A percentile compares a stretch with the other conserved stretches of the same genome.
These are phyloP conservation scores for Chunga burmeisteri DNA, from an alignment of 2,113 vertebrate genomes.

Conservation along the genomic window DNA sequence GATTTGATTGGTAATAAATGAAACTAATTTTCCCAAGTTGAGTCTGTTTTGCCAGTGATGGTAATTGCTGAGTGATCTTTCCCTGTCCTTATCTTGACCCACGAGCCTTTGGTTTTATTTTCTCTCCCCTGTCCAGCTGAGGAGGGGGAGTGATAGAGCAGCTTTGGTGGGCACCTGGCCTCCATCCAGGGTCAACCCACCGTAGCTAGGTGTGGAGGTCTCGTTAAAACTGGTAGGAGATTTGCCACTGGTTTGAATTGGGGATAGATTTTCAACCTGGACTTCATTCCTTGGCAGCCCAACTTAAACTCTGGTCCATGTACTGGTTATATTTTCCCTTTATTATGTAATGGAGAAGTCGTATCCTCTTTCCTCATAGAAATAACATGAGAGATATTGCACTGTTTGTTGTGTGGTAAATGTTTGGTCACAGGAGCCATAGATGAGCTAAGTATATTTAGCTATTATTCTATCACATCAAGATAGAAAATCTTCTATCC, in stretches of 20 bases:
- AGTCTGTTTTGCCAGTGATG: too few species aligned
- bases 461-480: neutral
- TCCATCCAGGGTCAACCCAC: too few species aligned
- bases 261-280: neutral
- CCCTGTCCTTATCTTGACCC: too few species aligned
- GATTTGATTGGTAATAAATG: too few species aligned
- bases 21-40: too few species aligned
- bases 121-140: too few species aligned
- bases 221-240: neutral
- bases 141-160: too few species aligned
- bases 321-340: neutral
- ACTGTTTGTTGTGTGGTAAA: neutral
- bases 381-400: neutral
- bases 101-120: too few species aligned
- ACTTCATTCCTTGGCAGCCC: neutral
- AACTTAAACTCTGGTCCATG: neutral
- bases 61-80: too few species aligned
- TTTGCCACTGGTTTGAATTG: neutral
- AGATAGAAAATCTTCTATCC: neutral
- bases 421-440: neutral
- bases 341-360: neutral
- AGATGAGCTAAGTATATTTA: neutral
- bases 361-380: neutral
- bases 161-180: too few species aligned
- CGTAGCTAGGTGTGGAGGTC: neutral